Base-by-base conservation (phyloP, 1,140 invertebrate species). In the Aphaenogaster rudis region DNA sequence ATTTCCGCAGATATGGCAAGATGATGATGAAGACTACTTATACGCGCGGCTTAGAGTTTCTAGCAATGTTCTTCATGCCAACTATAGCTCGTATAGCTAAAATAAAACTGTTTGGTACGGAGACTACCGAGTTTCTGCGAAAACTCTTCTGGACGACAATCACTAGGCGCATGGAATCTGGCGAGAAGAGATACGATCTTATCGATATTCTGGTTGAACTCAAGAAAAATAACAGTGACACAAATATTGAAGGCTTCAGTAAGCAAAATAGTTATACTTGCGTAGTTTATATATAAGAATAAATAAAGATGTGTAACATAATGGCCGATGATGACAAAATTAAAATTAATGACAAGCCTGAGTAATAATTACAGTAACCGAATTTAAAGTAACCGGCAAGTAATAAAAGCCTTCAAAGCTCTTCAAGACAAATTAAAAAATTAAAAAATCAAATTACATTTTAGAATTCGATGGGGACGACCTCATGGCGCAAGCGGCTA, bases 401-500 rank as follows among this genome's bases (percentile, higher is more conserved):
- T 36, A 45, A 72, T 0, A 33, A 4, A 52, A 39, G 1, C 9
- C 5, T 39, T 54, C 6, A 17, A 59, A 76, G 21, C 1, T 39
- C n/a, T 59, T 63, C 5, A 39, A 28, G 0, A 61, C 48, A 8
- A 78, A 66, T 36, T 67, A 52, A 67, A 28, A 28, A 28, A 28
- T 28, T 28, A 28, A 28, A 28, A 28, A 28, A 28, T 28, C 21
- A 28, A 28, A 28, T 28, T 28, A 28, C 21, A 15, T 86, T 87
- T 48, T 91, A 93, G 95, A 94, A 88, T 96, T 97, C 90, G 95
- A 95, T 1, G 96, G 96, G 54, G 96, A 96, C 13, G 96, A 97
- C 87, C 96, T 98, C 7, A 94, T 97, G 2, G 96, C 96, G 0
- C 97, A 97, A 88, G 96, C 96, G 0, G 94, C 96, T 1, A 54